These are phyloP conservation scores for Bubo blakistoni DNA, from an alignment of 2,113 vertebrate genomes.

Conservation along the genomic window DNA sequence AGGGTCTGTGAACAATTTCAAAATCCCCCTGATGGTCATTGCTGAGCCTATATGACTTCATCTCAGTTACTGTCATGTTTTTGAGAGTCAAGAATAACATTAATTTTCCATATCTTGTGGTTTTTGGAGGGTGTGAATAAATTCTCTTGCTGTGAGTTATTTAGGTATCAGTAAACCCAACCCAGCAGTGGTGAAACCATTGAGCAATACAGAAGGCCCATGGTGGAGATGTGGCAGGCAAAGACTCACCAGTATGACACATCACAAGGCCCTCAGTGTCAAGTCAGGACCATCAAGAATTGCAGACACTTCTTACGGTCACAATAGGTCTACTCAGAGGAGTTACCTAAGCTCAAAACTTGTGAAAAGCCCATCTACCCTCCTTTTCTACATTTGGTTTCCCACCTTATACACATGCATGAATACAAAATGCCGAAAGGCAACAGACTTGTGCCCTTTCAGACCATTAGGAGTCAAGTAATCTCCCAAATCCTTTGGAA, in stretches of 20 bases:
- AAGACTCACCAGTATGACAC: not conserved
- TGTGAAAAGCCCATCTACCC: accelerated
- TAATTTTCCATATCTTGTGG: slow-evolving; percentile 70
- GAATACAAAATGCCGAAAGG: not conserved
- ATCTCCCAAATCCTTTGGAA: not conserved
- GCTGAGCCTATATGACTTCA: slow-evolving; percentile 71
- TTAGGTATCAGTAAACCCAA: slow-evolving; percentile 49
- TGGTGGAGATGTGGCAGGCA: not conserved
- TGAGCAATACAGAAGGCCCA: not conserved
- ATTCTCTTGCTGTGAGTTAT: slow-evolving; percentile 68
- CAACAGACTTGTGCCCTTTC: not conserved
- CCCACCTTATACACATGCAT: accelerated
- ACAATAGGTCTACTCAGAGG: not conserved
- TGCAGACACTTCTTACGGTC: not conserved
- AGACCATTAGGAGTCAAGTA: not conserved
- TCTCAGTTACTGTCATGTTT: slow-evolving; percentile 53
- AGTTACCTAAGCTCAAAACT: not conserved
- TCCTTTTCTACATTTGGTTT: not conserved
- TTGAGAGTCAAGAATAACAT: slow-evolving; percentile 68
- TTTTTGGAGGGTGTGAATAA: slow-evolving; percentile 69
- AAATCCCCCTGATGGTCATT: slow-evolving; percentile 60
- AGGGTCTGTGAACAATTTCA: slow-evolving; percentile 44
- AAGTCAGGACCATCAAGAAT: not conserved
- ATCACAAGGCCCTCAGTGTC: not conserved
- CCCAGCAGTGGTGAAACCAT: not conserved